Evolutionary conservation across 2,797 vertebrate species (phyloP), one percentile per base, ranked within the genome.

Genomic region (Antennarius maculatus): DNA sequence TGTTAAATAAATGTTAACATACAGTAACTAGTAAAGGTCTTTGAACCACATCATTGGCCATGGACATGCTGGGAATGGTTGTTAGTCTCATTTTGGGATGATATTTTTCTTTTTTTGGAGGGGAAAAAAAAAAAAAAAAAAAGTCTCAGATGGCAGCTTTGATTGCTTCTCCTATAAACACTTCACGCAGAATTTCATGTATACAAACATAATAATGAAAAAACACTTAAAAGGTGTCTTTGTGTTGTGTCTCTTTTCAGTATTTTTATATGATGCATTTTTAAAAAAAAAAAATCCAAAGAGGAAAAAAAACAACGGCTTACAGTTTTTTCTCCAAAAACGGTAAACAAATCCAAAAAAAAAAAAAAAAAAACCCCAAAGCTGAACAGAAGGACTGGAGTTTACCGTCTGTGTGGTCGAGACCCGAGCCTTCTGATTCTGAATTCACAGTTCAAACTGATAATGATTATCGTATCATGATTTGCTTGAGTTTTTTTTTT

Each of bases 121-220:
- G 81, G 69, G 72, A 77, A 83, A 85, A 81, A 74, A 77, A 83
- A 85, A 81, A 80, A 72, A 76, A 83, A 85, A 81, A 80, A 87
- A 88, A 84, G 84, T 91, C 86, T 86, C 76, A 88, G 85, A 90
- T 90, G 92, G 92, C 89, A 92, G 91, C 91, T 92, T 95, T 86
- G 94, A 95, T 94, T 95, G 93, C 92, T 95, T 90, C 92, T 94
- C 92, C 93, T 86, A 83, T 86, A 85, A 92, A 94, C 89, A 95
- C 89, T 89, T 94, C 91, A 86, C 91, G 94, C 91, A 89, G 90
- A 93, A 93, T 91, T 65, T 94, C 91, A 90, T 83, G 79, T 82
- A 80, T 80, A 85, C 59, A 79, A 58, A 80, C 76, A 81, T 79
- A 67, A 81, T 90, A 93, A 90, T 28, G 39, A 79, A 84, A 23